Evolutionary conservation across 1,140 invertebrate species (phyloP), one percentile per base, ranked within the genome.

Genomic region (Drosophila quadrilineata): DNA sequence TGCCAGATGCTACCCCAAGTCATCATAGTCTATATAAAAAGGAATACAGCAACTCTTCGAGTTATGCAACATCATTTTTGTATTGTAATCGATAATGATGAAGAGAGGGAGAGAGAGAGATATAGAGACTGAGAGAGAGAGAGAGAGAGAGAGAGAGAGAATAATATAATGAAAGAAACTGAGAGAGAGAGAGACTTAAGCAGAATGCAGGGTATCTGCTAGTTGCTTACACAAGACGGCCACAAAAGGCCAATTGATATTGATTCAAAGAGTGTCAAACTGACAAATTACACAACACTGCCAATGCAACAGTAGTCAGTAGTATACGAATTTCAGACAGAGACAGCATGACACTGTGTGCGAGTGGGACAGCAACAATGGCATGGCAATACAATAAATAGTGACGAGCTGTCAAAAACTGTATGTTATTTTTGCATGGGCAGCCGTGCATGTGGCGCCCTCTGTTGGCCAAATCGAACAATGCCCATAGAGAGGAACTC

Each of bases 251-350:
- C 22, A 26, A 17, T 21, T 14, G 35, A 33, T 79, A 79, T 75
- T 80, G 75, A 75, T 79, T 79, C 71, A 70, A 74, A 40, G 36
- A 71, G 66, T 80, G 71, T 64, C 75, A 80, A 75, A 63, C 75
- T 63, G 75, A 65, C 71, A 80, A 71, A 80, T 79, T 79, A 64
- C 57, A 74, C 71, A 71, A 73, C 67, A 41, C 50, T 28, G 22
- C 33, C 35, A 56, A 62, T 72, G 68, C 74, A 77, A 75, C 73
- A 71, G 67, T 62, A n/a, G n/a, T n/a, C n/a, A n/a, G n/a, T n/a
- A n/a, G n/a, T n/a, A n/a, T n/a, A n/a, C n/a, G n/a, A n/a, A n/a
- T n/a, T n/a, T n/a, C n/a, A n/a, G n/a, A n/a, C n/a, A n/a, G n/a
- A n/a, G n/a, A n/a, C n/a, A n/a, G n/a, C n/a, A n/a, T n/a, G n/a